phyloP scores from a whole-genome alignment of 2,888 invertebrate species.

The Callyntrura guangdongensis region DNA sequence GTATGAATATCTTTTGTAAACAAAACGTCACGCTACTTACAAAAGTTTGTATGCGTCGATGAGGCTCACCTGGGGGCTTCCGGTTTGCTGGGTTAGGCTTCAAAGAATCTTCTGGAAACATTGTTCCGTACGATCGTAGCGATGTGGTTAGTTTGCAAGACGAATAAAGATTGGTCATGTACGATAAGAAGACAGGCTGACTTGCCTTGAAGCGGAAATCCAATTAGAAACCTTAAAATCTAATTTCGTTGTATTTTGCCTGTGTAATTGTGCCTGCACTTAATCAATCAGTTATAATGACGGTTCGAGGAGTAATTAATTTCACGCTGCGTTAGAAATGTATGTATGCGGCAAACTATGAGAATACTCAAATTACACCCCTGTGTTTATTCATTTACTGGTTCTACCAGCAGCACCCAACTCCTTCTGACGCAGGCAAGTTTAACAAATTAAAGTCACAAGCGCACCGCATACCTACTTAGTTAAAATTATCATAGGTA shows the following conservation, averaged over 20 bases:
- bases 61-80: conserved; percentile 72
- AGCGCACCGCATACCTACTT: no score
- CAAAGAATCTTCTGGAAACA: conserved; percentile 72
- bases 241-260: neutral
- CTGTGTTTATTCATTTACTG: neutral
- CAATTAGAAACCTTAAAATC: conserved; percentile 2
- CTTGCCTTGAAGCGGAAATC: neutral
- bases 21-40: neutral
- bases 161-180: conserved; percentile 50
- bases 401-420: neutral
- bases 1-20: conserved; percentile 22
- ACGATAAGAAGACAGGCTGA: neutral
- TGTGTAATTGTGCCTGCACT: conserved; percentile 25
- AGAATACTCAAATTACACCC: neutral
- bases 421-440: neutral
- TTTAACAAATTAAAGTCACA: no score
- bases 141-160: conserved; percentile 46
- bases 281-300: neutral
- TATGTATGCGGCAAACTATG: no score
- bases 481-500: no score
- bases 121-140: conserved; percentile 51
- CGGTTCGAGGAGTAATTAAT: no score
- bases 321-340: no score
- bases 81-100: conserved; percentile 60
- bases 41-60: no score